These are phyloP conservation scores for Mesocricetus auratus DNA, from an alignment of 2,113 vertebrate species.

Conservation along the genomic window DNA sequence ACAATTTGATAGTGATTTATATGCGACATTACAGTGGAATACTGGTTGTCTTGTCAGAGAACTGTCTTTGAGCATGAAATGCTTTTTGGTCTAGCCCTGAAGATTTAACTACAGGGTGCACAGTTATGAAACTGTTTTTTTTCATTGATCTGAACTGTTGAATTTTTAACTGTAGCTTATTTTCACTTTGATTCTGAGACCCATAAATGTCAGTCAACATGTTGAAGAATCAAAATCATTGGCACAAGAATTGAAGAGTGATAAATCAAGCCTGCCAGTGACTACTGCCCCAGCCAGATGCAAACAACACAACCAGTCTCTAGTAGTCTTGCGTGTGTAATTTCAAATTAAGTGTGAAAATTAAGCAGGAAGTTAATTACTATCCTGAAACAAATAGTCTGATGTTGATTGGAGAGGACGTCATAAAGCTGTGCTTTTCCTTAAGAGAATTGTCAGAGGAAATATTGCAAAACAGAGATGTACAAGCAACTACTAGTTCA, in stretches of 20 bases:
- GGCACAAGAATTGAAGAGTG: constrained; percentile 82
- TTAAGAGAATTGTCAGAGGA: constrained; percentile 72
- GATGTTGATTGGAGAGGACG: constrained; percentile 87
- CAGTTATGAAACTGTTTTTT: constrained; percentile 79
- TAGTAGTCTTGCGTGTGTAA: constrained; percentile 77
- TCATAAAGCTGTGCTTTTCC: constrained; percentile 85
- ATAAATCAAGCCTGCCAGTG: constrained; percentile 83
- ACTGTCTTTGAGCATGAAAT: constrained; percentile 73
- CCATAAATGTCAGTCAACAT: constrained; percentile 84
- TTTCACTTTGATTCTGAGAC: constrained; percentile 88
- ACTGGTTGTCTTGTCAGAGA: constrained; percentile 34
- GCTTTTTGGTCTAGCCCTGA: constrained; percentile 80
- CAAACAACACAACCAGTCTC: constrained; percentile 70
- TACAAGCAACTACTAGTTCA: constrained; percentile 84
- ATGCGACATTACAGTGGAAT: constrained; percentile 26
- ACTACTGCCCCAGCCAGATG: constrained; percentile 75
- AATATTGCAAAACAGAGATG: constrained; percentile 77
- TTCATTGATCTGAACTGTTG: constrained; percentile 82
- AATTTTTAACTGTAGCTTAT: constrained; percentile 86
- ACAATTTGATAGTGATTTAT: constrained; percentile 70
- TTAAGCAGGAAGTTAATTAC: constrained; percentile 90
- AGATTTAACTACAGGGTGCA: constrained; percentile 78
- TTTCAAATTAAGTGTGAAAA: constrained; percentile 91
- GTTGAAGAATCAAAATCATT: constrained; percentile 83
- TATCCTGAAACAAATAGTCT: constrained; percentile 87